Conservation (phyloP, 1,140 invertebrate genomes). For the Pomacea maculata region DNA sequence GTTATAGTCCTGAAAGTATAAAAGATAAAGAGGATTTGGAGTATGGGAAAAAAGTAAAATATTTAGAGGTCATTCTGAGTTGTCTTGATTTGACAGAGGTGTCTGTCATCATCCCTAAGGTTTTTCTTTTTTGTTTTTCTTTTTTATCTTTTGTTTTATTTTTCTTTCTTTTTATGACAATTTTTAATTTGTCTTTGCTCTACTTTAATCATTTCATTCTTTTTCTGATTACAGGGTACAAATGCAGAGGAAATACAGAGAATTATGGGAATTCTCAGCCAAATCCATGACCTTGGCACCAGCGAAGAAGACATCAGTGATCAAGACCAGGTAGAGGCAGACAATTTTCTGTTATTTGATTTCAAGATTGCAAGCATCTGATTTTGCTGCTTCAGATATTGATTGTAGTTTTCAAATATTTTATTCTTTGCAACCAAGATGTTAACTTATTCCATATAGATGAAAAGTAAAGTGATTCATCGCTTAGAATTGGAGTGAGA, state of each 20-base stretch:
- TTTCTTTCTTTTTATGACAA: too few relatives aligned
- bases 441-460: neutral
- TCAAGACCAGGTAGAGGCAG: slow-evolving; percentile 57
- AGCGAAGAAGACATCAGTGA: slow-evolving; percentile 65
- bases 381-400: neutral
- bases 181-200: too few relatives aligned
- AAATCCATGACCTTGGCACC: slow-evolving; percentile 54
- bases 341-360: neutral
- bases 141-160: neutral
- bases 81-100: neutral
- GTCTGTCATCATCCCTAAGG: neutral
- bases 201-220: too few relatives aligned
- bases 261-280: slow-evolving; percentile 56
- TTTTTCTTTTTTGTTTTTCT: slow-evolving; percentile 2
- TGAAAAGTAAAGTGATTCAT: too few relatives aligned
- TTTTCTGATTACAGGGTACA: slow-evolving; percentile 36
- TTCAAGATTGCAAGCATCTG: neutral
- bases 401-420: neutral
- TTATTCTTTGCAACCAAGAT: neutral
- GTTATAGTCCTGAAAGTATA: too few relatives aligned
- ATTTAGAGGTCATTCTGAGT: too few relatives aligned
- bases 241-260: slow-evolving; percentile 54
- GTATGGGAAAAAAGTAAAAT: too few relatives aligned
- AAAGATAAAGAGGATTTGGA: too few relatives aligned
- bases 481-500: too few relatives aligned